Evolutionary conservation across 2,888 invertebrate genomes (phyloP).

Genomic region (Nezara viridula): DNA sequence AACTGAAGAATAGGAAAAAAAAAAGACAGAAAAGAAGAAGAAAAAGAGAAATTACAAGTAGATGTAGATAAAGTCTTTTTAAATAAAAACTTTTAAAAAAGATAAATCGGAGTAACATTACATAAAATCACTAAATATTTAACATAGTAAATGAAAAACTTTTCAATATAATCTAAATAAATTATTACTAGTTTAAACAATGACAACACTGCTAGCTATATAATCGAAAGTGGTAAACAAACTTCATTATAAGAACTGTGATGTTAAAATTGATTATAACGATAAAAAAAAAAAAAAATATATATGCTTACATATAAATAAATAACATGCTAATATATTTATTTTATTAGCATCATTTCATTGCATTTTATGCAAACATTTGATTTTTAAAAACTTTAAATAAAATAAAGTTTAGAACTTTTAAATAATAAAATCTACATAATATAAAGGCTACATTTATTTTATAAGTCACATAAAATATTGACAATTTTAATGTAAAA

Average conservation of each 20-base stretch:
- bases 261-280: not conserved
- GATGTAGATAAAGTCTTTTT: not conserved
- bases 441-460: not conserved
- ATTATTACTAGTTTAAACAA: slow-evolving; percentile 19
- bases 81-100: not conserved
- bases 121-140: slow-evolving; percentile 16
- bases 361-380: not conserved
- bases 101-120: not conserved
- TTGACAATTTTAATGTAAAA: not conserved
- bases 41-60: not conserved
- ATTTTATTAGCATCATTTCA: not conserved
- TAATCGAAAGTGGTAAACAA: not conserved
- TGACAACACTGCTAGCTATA: not conserved
- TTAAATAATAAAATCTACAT: not conserved
- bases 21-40: not conserved
- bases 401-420: not conserved
- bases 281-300: no score
- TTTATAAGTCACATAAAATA: not conserved
- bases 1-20: slow-evolving; percentile 6
- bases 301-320: not conserved
- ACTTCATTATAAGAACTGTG: not conserved
- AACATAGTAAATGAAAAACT: slow-evolving; percentile 5
- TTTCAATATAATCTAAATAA: slow-evolving; percentile 23
- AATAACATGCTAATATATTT: not conserved
- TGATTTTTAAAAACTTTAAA: not conserved